phyloP scores from a whole-genome alignment of 1,140 invertebrate genomes.

The Euura lappo region DNA sequence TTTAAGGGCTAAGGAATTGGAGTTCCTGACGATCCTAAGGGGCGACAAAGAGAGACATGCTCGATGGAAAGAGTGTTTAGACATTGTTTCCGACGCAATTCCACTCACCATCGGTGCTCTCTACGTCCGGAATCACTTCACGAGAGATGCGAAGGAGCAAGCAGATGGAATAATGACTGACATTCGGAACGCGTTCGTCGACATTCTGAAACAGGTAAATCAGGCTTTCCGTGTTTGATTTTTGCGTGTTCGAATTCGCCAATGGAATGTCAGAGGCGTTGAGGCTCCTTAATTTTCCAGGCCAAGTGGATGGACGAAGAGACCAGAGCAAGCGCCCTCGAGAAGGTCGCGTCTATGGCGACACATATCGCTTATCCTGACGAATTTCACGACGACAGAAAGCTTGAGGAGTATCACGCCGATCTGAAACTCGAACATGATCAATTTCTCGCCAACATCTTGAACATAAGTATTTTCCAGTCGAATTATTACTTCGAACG shows the following conservation, averaged over 20 bases:
- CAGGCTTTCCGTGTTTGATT: no score
- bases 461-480: conserved; percentile 77
- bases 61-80: conserved; percentile 87
- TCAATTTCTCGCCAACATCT: conserved; percentile 75
- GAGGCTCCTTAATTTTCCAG: conserved; percentile 33
- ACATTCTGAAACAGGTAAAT: conserved; percentile 43
- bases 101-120: conserved; percentile 77
- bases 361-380: conserved; percentile 84
- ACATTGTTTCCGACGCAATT: conserved; percentile 74
- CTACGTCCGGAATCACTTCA: conserved; percentile 78
- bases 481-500: conserved; percentile 79
- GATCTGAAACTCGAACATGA: conserved; percentile 73
- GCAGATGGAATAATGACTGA: conserved; percentile 85
- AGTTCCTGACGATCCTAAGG: conserved; percentile 75
- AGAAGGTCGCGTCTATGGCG: conserved; percentile 77
- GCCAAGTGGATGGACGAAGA: conserved; percentile 90
- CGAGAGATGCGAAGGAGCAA: conserved; percentile 72
- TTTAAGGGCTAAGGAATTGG: conserved; percentile 73
- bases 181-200: conserved; percentile 69
- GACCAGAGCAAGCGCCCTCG: conserved; percentile 74
- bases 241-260: neutral
- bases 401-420: conserved; percentile 78
- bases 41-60: conserved; percentile 78
- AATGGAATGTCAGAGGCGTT: conserved; percentile 19
- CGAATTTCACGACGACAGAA: conserved; percentile 77